phyloP scores from a whole-genome alignment of 2,888 invertebrate genomes.

The Drosophila aldrichi region DNA sequence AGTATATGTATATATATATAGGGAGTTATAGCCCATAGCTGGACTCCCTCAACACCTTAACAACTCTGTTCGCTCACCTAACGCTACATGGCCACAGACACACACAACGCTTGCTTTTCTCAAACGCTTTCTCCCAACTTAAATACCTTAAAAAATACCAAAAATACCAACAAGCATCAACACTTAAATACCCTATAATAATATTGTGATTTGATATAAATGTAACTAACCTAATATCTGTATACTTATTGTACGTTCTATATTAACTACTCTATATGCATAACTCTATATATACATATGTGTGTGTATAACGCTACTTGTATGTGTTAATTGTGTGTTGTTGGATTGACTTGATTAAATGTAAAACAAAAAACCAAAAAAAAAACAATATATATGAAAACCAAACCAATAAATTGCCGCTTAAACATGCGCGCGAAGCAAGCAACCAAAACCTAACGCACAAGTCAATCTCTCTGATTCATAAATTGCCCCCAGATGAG shows the following conservation, averaged over 20 bases:
- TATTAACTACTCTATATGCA: constrained; percentile 52
- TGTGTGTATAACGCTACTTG: constrained; percentile 64
- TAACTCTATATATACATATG: constrained; percentile 41
- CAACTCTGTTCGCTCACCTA: constrained; percentile 15
- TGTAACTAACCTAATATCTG: constrained; percentile 66
- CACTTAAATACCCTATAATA: not conserved
- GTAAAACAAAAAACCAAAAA: constrained; percentile 32
- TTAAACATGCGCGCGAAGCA: constrained; percentile 75
- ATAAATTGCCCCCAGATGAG: constrained; percentile 87
- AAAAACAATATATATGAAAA: constrained; percentile 18
- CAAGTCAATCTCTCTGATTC: constrained; percentile 82
- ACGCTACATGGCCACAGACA: constrained; percentile 60
- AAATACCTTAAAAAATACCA: constrained; percentile 6
- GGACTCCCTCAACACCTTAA: constrained; percentile 17
- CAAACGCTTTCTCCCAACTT: constrained; percentile 23
- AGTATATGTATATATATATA: constrained; percentile 1
- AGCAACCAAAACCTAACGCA: constrained; percentile 81
- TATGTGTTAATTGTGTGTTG: constrained; percentile 78
- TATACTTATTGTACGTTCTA: constrained; percentile 72
- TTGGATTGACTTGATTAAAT: constrained; percentile 77
- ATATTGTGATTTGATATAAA: constrained; percentile 40
- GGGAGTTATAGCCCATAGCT: constrained; percentile 11
- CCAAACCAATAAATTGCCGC: constrained; percentile 41
- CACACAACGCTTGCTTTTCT: constrained; percentile 63
- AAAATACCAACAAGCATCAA: not conserved